Evolutionary conservation across 2,888 invertebrate genomes (phyloP).

Genomic region (Acheta domesticus): DNA sequence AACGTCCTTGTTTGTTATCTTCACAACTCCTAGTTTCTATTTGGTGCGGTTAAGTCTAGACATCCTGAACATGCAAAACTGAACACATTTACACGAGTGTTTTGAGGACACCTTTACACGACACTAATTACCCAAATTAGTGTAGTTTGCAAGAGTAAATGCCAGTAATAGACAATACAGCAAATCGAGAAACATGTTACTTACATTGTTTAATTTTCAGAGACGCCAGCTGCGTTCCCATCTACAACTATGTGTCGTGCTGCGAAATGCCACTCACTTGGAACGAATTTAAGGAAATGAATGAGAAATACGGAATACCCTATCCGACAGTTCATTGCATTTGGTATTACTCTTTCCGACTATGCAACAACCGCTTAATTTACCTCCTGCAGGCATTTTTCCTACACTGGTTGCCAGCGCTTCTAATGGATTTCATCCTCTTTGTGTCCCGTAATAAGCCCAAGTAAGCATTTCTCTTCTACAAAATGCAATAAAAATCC

Average conservation of each 20-base stretch:
- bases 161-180: too few relatives aligned
- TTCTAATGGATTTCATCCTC: conserved; percentile 23
- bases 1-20: too few relatives aligned
- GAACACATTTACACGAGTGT: too few relatives aligned
- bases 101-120: too few relatives aligned
- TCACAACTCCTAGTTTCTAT: too few relatives aligned
- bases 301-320: background rate
- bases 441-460: background rate
- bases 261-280: conserved; percentile 25
- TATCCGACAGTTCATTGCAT: conserved; percentile 20
- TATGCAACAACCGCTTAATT: conserved; percentile 7
- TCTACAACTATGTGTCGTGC: conserved; percentile 30
- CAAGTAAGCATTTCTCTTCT: background rate
- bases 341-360: conserved; percentile 27
- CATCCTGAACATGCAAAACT: too few relatives aligned
- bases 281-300: conserved; percentile 21
- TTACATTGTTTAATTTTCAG: too few relatives aligned
- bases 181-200: too few relatives aligned
- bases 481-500: too few relatives aligned
- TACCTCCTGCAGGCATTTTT: conserved; percentile 21
- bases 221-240: background rate
- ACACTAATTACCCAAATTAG: too few relatives aligned
- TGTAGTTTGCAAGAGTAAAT: too few relatives aligned
- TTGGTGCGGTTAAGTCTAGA: too few relatives aligned
- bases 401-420: conserved; percentile 28